Conservation (phyloP, 2,797 vertebrate genomes). For the Mus minutoides region DNA sequence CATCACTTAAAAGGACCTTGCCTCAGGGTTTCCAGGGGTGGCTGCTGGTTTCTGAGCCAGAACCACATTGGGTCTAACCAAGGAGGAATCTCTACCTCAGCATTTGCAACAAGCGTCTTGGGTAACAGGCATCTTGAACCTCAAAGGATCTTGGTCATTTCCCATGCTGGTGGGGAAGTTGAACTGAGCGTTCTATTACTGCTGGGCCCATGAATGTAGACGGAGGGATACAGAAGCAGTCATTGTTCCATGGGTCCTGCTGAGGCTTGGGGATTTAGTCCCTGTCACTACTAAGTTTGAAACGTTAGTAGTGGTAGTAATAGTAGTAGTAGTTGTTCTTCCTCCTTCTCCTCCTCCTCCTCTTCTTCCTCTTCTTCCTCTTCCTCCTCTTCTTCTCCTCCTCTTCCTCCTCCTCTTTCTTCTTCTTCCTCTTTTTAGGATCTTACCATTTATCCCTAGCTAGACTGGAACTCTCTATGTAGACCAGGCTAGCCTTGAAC, state of each 20-base stretch:
- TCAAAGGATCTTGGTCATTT: slow-evolving; percentile 65
- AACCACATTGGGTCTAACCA: not conserved
- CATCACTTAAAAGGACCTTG: not conserved
- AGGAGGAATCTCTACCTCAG: slow-evolving; percentile 40
- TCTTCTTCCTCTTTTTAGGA: not conserved
- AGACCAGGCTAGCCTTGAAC: not conserved
- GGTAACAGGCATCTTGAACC: slow-evolving; percentile 42
- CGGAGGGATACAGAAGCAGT: rapidly evolving
- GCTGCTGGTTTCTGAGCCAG: not conserved
- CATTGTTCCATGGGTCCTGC: no score
- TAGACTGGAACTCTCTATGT: not conserved
- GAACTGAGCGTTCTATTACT: not conserved
- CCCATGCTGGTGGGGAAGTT: slow-evolving; percentile 48
- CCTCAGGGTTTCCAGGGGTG: not conserved
- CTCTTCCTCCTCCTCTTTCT: not conserved
- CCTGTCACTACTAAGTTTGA: not conserved
- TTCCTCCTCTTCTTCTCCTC: not conserved
- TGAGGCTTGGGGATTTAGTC: not conserved
- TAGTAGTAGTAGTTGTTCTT: not conserved
- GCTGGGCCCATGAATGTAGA: no score
- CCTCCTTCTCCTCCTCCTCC: not conserved
- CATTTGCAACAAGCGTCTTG: slow-evolving; percentile 36
- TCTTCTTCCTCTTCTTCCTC: no score
- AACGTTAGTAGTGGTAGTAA: not conserved
- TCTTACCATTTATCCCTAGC: not conserved